Conservation (phyloP, 1,140 invertebrate species). For the Ganaspis sp. region DNA sequence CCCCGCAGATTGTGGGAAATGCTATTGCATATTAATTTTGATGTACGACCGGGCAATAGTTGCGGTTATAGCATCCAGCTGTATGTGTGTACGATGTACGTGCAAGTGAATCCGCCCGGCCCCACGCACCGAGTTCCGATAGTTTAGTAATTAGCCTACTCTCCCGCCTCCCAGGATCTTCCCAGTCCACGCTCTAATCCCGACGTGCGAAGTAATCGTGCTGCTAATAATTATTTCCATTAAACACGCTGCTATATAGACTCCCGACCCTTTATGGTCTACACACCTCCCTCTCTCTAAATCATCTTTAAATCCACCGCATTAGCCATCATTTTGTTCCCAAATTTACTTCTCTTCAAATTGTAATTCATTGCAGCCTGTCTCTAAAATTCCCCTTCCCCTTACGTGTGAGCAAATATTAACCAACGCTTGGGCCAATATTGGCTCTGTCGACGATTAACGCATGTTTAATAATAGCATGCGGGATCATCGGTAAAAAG, state of each 20-base stretch:
- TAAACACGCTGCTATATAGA: constrained; percentile 40
- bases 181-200: constrained; percentile 43
- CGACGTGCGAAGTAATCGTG: constrained; percentile 48
- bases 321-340: too few relatives aligned
- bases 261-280: not conserved
- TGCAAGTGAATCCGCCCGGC: not conserved
- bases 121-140: constrained; percentile 47
- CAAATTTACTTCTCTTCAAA: too few relatives aligned
- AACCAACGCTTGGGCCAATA: too few relatives aligned
- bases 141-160: constrained; percentile 65
- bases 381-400: too few relatives aligned
- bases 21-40: constrained; percentile 65
- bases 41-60: constrained; percentile 57
- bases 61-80: constrained; percentile 25
- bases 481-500: too few relatives aligned
- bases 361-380: too few relatives aligned
- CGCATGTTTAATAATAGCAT: too few relatives aligned
- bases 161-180: constrained; percentile 39
- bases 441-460: too few relatives aligned
- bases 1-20: constrained; percentile 48
- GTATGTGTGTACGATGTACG: not conserved
- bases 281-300: not conserved
- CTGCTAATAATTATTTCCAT: constrained; percentile 56
- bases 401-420: too few relatives aligned
- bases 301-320: not conserved